Conservation (phyloP, 2,113 vertebrate species). For the Verasper variegatus region DNA sequence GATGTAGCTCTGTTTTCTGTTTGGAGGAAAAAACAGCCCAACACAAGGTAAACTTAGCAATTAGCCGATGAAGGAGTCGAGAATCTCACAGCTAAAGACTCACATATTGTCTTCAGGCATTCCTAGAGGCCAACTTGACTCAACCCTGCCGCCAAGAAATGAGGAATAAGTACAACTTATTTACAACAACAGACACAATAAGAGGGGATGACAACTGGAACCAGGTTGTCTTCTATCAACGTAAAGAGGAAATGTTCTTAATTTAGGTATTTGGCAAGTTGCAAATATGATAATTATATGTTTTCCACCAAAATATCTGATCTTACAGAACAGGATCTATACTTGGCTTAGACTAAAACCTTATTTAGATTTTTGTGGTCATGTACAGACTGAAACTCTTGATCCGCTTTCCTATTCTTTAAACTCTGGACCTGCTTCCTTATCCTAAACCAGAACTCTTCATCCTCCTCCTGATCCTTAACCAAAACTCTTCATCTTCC, state of each 20-base stretch:
- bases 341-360: no score
- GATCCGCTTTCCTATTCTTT: no score
- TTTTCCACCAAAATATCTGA: not conserved
- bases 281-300: not conserved
- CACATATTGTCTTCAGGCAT: not conserved
- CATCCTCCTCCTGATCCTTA: no score
- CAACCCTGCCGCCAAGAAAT: not conserved
- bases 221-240: not conserved
- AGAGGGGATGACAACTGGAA: not conserved
- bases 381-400: no score
- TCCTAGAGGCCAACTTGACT: not conserved
- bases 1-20: no score
- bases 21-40: not conserved
- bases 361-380: no score
- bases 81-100: not conserved
- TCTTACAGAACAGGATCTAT: not conserved
- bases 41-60: not conserved
- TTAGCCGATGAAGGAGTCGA: no score
- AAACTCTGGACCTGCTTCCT: no score
- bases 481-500: no score
- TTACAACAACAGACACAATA: not conserved
- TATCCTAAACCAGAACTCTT: no score
- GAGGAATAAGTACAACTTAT: not conserved
- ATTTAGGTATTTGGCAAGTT: not conserved
- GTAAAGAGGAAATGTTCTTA: not conserved